These are phyloP conservation scores for Scrobipalpa atriplicella DNA, from an alignment of 2,888 invertebrate species.

Conservation along the genomic window DNA sequence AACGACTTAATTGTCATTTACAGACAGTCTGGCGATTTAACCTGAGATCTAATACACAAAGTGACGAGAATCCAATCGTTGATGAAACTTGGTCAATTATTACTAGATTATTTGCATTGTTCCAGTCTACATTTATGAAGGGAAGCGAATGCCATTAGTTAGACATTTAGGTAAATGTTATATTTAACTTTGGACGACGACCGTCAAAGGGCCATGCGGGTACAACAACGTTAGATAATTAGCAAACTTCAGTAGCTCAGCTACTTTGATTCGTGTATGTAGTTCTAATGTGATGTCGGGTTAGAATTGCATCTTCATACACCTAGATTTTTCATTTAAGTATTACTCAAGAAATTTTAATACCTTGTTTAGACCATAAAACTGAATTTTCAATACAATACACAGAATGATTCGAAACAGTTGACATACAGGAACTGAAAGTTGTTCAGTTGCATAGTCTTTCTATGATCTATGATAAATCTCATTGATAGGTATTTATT, in stretches of 20 bases:
- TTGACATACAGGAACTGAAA: too few species aligned
- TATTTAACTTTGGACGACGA: not conserved
- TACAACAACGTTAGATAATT: not conserved
- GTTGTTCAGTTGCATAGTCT: too few species aligned
- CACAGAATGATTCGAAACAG: too few species aligned
- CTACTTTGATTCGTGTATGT: not conserved
- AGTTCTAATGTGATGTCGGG: not conserved
- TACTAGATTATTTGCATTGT: not conserved
- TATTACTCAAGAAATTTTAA: too few species aligned
- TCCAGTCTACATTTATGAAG: not conserved
- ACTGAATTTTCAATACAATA: too few species aligned
- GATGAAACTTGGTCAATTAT: not conserved
- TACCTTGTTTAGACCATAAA: too few species aligned
- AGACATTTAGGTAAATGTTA: not conserved
- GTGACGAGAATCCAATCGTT: not conserved
- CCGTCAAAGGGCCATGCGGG: slow-evolving; percentile 9
- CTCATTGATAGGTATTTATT: too few species aligned
- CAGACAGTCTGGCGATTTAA: too few species aligned
- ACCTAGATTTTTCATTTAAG: too few species aligned
- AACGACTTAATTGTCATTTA: too few species aligned
- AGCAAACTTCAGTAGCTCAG: not conserved
- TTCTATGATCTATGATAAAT: too few species aligned
- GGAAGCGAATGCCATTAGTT: not conserved
- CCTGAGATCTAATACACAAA: too few species aligned
- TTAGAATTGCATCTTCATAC: not conserved